Evolutionary conservation across 2,888 invertebrate species (phyloP), one percentile per base, ranked within the genome.

Genomic region (Polyploca ridens): DNA sequence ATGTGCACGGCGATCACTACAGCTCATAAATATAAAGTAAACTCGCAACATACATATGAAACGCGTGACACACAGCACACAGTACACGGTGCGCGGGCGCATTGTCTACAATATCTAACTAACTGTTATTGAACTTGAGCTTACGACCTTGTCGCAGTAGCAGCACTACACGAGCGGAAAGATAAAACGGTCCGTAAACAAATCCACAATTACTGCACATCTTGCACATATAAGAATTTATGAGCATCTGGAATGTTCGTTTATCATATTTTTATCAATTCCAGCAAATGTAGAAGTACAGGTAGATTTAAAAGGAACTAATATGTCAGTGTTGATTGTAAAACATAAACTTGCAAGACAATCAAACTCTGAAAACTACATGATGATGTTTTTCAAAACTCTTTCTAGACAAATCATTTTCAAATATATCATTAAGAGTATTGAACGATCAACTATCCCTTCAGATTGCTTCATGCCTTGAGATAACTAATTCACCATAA

Each of bases 61-160:
- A 5, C n/a, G 46, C 46, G 46, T 46, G 46, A n/a, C 59, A 16
- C 33, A 38, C 27, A 27, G n/a, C n/a, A n/a, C n/a, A n/a, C n/a
- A n/a, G n/a, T 27, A 27, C 2, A 27, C 59, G 59, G 16, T n/a
- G 59, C 38, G 59, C 16, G n/a, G 8, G 59, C 59, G 59, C 38
- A 38, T n/a, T 38, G 16, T 38, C 59, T 4, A 60, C 54, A 54
- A 10, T 54, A 54, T 54, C 54, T 60, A 59, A 16, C 35, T 59
- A 60, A 38, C 35, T 35, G 38, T 16, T 60, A 60, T 38, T 60
- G 59, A 60, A 60, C 59, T 60, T 60, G 59, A 60, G 59, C 59
- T 16, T 33, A 60, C 59, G 16, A 60, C 59, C 59, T 60, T 60
- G 59, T 60, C 59, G 35, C 38, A 14, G 13, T 4, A 58, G 14